Evolutionary conservation across 37 sponge, comb jelly and placozoan genomes (phyloP).

Genomic region (Theonella swinhoei): DNA sequence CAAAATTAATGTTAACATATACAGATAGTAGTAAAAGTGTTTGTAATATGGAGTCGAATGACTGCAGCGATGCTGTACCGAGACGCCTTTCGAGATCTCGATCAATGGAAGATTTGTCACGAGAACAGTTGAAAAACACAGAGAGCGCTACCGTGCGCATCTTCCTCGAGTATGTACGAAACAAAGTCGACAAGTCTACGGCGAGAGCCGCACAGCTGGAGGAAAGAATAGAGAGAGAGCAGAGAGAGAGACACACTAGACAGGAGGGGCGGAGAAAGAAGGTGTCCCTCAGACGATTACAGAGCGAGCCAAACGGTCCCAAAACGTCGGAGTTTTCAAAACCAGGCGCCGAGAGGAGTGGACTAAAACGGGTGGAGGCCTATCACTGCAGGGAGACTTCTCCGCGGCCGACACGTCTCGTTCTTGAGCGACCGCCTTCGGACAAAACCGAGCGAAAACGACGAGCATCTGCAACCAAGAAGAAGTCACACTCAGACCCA

Average conservation of each 20-base stretch:
- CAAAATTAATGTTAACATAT: no score
- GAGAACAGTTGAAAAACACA: neutral
- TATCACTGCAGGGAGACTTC: no score
- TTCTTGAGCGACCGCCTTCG: neutral
- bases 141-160: neutral
- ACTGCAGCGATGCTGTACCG: neutral
- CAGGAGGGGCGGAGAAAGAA: neutral
- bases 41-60: no score
- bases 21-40: no score
- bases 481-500: neutral
- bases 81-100: neutral
- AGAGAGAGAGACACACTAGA: neutral
- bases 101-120: neutral
- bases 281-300: neutral
- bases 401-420: neutral
- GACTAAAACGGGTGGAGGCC: no score
- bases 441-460: neutral
- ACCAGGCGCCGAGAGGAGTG: no score
- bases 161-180: neutral
- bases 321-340: neutral
- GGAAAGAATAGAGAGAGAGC: neutral
- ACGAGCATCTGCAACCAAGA: neutral
- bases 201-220: neutral
- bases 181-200: neutral
- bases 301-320: neutral